Evolutionary conservation across 2,888 invertebrate species (phyloP), one percentile per base, ranked within the genome.

Genomic region (Cryptocephalus primarius): DNA sequence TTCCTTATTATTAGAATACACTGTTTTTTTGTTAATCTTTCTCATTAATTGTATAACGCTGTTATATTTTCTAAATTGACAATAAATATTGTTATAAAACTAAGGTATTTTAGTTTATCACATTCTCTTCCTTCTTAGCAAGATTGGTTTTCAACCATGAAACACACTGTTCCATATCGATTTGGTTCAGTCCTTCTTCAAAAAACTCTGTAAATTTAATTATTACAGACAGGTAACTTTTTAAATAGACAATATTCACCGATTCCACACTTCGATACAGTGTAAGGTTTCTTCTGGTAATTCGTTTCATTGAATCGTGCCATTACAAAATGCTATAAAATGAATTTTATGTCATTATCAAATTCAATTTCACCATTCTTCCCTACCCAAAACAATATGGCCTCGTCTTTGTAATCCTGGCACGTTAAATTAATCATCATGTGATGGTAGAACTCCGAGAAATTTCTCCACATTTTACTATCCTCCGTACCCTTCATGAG

Each of bases 401-500:
- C 13, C 43, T 48, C 50, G 9, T 44, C 9, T 6, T 32, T 33
- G 22, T 45, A 33, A 13, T 48, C 31, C 11, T 43, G 12, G 31
- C 50, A 51, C 9, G 8, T 32, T 9, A 51, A 44, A 42, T 45
- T 44, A 31, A 48, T 44, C 38, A 39, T 46, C 3, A 51, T 38
- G 13, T 51, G 44, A 33, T 48, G 43, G 22, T 48, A 43, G 14
- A 51, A 46, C n/a, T 40, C 11, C 9, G 41, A 40, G 14, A 50
- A 48, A 9, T 39, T 34, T 10, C 12, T 11, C 54, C 51, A 54
- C 12, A 48, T 49, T 12, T 13, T 33, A 8, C 14, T 40, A n/a
- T 33, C 11, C 9, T 40, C 44, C 13, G 50, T 31, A 1, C 13
- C 22, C 33, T 46, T 39, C 48, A 51, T 52, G 32, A 55, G 34